phyloP scores from a whole-genome alignment of 2,888 invertebrate species.

The Myathropa florea region DNA sequence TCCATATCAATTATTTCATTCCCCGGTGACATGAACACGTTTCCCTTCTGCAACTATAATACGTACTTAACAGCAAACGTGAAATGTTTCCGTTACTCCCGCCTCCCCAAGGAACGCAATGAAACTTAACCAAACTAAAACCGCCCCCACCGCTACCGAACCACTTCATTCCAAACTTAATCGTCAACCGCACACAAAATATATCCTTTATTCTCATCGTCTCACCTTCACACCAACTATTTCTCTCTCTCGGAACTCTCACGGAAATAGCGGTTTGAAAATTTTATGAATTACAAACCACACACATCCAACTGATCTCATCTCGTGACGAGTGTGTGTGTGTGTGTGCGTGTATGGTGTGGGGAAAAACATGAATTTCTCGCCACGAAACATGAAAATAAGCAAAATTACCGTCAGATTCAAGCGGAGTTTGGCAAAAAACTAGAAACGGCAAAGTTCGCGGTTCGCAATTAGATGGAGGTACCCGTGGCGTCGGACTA shows the following conservation, averaged over 20 bases:
- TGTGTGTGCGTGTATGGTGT: background rate
- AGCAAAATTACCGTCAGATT: conserved; percentile 42
- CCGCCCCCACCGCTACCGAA: background rate
- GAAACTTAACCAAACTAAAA: conserved; percentile 17
- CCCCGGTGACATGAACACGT: background rate
- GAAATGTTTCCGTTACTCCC: too few species aligned
- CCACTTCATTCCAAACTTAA: conserved; percentile 33
- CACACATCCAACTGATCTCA: conserved; percentile 2
- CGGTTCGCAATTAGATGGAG: conserved; percentile 33
- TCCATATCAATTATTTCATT: background rate
- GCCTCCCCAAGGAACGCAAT: background rate
- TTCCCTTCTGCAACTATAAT: too few species aligned
- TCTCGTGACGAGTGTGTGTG: background rate
- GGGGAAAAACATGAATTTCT: conserved; percentile 42
- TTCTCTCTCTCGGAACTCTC: conserved; percentile 38
- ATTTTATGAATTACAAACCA: conserved; percentile 50
- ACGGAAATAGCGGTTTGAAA: conserved; percentile 59
- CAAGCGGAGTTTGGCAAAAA: background rate
- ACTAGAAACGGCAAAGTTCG: background rate
- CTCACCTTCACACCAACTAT: conserved; percentile 6
- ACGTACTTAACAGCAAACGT: too few species aligned
- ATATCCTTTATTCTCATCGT: background rate
- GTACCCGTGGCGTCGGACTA: background rate
- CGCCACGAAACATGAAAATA: conserved; percentile 46
- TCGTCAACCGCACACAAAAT: conserved; percentile 29